Evolutionary conservation across 2,113 vertebrate species (phyloP), one percentile per base, ranked within the genome.

Genomic region (Lophura nycthemera): DNA sequence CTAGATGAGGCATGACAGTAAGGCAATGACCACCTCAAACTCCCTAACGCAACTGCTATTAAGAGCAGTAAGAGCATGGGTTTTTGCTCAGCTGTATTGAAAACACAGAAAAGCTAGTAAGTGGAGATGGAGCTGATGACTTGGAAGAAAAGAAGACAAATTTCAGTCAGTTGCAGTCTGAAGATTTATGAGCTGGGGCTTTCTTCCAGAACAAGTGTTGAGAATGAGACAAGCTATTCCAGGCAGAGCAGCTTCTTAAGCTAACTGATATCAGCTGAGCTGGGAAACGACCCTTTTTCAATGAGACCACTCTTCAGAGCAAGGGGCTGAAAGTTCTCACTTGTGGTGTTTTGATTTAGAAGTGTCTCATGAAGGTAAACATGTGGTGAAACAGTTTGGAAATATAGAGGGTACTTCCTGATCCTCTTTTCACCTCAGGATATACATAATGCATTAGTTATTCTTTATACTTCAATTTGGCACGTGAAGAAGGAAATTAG

Each of bases 241-340:
- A 85, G 88, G 25, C 10, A n/a, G 10, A 8, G 7, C 19, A 88
- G 43, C 2, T 74, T 86, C 32, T 77, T 43, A 7, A 38, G 12
- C 8, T 74, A n/a, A 38, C 2, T 43, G 19, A 43, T 29, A 25
- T 27, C 16, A 73, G 19, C 4, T 47, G 22, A 73, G 16, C 9
- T 67, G 6, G 19, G 12, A 59, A 77, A 64, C n/a, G 4, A 59
- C 19, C 10, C 3, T 40, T 64, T 19, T 47, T 59, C 7, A 30
- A 27, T 8, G 54, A 24, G 12, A 5, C 17, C 38, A 11, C 18
- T 34, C 22, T 86, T 73, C 27, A 82, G 61, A 84, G 22, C 25
- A 69, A 69, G 14, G 7, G 1, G 7, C 0, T 8, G 52, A 2
- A 43, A 80, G 8, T 1, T 71, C 8, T 66, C 12, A 22, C 63